Conservation (phyloP, 2,888 invertebrate genomes). For the Chesias legatella region DNA sequence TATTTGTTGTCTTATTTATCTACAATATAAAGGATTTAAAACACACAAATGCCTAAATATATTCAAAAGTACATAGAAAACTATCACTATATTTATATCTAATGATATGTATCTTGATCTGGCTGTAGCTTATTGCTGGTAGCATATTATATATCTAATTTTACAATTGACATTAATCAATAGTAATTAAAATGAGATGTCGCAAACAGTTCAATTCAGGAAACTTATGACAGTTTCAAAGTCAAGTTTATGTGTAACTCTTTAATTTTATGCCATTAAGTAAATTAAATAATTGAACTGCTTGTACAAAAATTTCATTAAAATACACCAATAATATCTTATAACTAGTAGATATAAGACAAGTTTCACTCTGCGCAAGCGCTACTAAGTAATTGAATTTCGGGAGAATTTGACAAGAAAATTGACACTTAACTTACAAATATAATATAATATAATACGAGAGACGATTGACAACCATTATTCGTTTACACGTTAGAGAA, state of each 20-base stretch:
- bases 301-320: slow-evolving; percentile 24
- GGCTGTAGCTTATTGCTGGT: slow-evolving; percentile 64
- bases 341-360: slow-evolving; percentile 25
- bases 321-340: slow-evolving; percentile 47
- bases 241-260: not conserved
- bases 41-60: not conserved
- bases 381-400: slow-evolving; percentile 79
- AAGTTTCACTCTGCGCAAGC: slow-evolving; percentile 45
- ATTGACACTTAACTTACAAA: slow-evolving; percentile 74
- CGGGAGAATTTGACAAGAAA: slow-evolving; percentile 80
- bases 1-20: too few species aligned
- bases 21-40: too few species aligned
- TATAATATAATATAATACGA: slow-evolving; percentile 48
- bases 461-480: slow-evolving; percentile 23
- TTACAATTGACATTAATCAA: slow-evolving; percentile 29
- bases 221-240: not conserved
- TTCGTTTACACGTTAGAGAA: not conserved
- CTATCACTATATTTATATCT: slow-evolving; percentile 53
- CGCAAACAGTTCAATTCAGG: slow-evolving; percentile 40
- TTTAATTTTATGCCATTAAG: not conserved
- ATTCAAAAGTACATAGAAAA: slow-evolving; percentile 33
- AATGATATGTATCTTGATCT: slow-evolving; percentile 74
- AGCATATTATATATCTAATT: slow-evolving; percentile 30
- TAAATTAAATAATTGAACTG: slow-evolving; percentile 10
- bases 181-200: slow-evolving; percentile 34